Percentiles rank a stretch among this genome's conserved stretches.
Conservation (phyloP, 2,113 vertebrate genomes). For the Sebastes schlegelii region DNA sequence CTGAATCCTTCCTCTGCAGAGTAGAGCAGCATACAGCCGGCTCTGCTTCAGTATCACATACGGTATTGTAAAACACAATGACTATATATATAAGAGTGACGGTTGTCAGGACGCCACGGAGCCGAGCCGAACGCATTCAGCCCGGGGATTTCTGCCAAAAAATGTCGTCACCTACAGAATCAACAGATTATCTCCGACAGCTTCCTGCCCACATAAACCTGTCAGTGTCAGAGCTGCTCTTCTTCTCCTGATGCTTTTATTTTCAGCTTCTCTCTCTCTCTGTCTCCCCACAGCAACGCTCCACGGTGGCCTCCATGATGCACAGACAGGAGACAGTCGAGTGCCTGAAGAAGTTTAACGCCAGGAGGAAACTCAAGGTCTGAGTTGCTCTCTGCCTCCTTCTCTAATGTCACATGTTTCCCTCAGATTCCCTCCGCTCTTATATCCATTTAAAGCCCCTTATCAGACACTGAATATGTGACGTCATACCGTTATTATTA, state of each 20-base stretch:
- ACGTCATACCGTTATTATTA: no score
- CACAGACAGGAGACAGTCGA: constrained; percentile 98
- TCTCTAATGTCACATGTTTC: not conserved
- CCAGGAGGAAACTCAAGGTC: constrained; percentile 95
- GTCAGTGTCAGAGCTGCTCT: constrained; percentile 49
- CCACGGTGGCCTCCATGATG: constrained; percentile 98
- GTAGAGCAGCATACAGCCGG: no score
- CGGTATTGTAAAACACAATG: no score
- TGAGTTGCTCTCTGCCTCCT: no score
- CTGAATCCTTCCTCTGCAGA: no score
- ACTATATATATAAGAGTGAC: not conserved
- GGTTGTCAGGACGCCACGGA: not conserved
- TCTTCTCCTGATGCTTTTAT: constrained; percentile 35
- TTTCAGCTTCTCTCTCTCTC: constrained; percentile 44
- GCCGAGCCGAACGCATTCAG: no score
- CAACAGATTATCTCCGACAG: constrained; percentile 37
- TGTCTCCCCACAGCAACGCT: constrained; percentile 89
- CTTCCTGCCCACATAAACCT: constrained; percentile 58
- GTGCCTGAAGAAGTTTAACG: constrained; percentile 98
- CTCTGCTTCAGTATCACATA: no score
- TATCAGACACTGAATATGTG: not conserved
- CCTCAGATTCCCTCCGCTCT: not conserved
- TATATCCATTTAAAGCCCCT: not conserved
- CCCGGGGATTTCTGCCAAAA: not conserved
- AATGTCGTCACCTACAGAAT: constrained; percentile 16